These are phyloP conservation scores for Eira barbara DNA, from an alignment of 2,113 vertebrate species.

Conservation along the genomic window DNA sequence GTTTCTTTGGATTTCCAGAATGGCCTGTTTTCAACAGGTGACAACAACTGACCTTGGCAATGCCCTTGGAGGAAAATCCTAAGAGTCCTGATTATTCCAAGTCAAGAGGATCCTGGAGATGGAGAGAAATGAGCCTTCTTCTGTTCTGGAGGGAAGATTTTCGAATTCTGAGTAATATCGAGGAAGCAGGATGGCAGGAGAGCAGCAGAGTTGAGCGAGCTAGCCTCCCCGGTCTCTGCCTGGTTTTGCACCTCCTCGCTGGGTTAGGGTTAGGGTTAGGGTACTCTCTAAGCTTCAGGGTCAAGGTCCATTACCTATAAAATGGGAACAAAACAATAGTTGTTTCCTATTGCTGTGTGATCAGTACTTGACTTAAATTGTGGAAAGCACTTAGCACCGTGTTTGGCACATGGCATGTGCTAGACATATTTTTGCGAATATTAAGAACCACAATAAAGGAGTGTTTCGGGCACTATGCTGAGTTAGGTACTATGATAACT, in stretches of 20 bases:
- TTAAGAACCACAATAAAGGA: neutral
- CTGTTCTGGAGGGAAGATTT: neutral
- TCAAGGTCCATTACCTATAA: neutral
- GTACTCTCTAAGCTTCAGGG: neutral
- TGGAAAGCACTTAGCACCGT: neutral
- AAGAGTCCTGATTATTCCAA: neutral
- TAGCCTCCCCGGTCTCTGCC: fast-evolving
- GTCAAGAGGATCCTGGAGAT: neutral
- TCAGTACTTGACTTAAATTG: fast-evolving
- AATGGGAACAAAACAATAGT: no score
- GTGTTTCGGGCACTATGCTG: fast-evolving
- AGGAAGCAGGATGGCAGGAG: neutral
- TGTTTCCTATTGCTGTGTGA: neutral
- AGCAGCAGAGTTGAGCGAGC: neutral
- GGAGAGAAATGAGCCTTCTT: neutral
- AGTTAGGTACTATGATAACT: neutral
- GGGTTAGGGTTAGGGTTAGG: no score
- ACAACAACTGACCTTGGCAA: neutral
- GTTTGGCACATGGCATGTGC: neutral
- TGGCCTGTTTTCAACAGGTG: neutral
- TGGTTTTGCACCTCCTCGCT: neutral
- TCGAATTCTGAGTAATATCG: neutral
- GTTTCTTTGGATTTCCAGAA: neutral
- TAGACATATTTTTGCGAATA: neutral
- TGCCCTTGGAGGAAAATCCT: neutral